Percentiles rank a stretch among this genome's conserved stretches.
phyloP scores from a whole-genome alignment of 2,113 vertebrate genomes.

The Bettongia penicillata region DNA sequence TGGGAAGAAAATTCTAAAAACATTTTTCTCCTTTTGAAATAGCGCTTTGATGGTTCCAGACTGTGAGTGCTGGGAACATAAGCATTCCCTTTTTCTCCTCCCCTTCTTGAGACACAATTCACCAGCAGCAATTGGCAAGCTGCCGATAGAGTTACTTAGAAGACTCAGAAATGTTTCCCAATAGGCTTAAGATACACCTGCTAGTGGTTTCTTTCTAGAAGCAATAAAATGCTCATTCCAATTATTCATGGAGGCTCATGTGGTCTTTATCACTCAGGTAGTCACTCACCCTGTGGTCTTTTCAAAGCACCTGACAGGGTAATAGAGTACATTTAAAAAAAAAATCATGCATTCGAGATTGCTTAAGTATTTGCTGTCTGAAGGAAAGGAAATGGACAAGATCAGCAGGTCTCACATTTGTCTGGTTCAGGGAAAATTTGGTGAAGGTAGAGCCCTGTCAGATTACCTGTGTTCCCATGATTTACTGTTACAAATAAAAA shows the following conservation, averaged over 20 bases:
- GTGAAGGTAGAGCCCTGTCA: background rate
- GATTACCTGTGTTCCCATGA: background rate
- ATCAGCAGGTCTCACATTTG: background rate
- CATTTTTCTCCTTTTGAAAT: background rate
- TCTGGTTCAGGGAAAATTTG: background rate
- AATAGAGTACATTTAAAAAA: constrained; percentile 26
- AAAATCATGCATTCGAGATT: constrained; percentile 6
- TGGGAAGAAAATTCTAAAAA: background rate
- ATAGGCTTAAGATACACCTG: background rate
- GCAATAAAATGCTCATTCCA: background rate
- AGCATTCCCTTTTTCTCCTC: constrained; percentile 30
- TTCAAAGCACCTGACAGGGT: background rate
- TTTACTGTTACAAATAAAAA: background rate
- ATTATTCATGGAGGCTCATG: background rate
- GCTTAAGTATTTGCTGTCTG: background rate
- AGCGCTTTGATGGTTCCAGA: background rate
- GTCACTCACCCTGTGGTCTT: background rate
- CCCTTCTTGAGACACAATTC: constrained; percentile 1
- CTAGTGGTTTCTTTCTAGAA: background rate
- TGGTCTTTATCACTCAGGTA: constrained; percentile 24
- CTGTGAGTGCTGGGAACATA: background rate
- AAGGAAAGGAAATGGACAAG: background rate
- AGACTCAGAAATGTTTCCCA: background rate
- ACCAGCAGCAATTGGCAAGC: background rate
- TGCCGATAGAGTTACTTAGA: constrained; percentile 7